Evolutionary conservation across 2,113 vertebrate genomes (phyloP), one percentile per base, ranked within the genome.

Genomic region (Irena cyanogastra): DNA sequence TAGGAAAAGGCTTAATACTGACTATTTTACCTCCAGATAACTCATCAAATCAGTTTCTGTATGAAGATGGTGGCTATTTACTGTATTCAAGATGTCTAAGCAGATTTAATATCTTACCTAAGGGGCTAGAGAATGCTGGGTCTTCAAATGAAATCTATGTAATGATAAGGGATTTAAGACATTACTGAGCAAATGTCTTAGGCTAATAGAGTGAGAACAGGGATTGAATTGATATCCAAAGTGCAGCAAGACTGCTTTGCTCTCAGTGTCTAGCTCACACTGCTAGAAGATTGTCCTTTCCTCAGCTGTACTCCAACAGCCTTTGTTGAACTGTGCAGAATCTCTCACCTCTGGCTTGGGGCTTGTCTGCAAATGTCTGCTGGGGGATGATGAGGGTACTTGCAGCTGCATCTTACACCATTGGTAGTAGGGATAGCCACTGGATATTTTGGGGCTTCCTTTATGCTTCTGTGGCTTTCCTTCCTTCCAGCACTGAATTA

Each of bases 241-340:
- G 33, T 57, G 26, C 60, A 74, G 50, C 42, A 47, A 35, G 31
- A 31, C 41, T 42, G 22, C 63, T 72, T 72, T 80, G 14, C 60
- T 80, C 45, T 24, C 54, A 20, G 21, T 10, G 8, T 42, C 71
- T 59, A 30, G 30, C 53, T 49, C 17, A 20, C 18, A 11, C 64
- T 84, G 54, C 31, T 68, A 54, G 71, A 47, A 86, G 76, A 64
- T 14, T 7, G 33, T 77, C 41, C 42, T 81, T 94, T 77, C 31
- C 6, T 60, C 41, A 75, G 27, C 11, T 2, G 1, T 18, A 11
- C 37, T 61, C n/a, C 1, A 0, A 7, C 22, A 69, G 45, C 39
- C 60, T 70, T 64, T 0, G 0, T 6, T 37, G 49, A 84, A 49
- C 13, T 57, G 50, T 0, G 0, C 65, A 57, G 31, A 54, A 50